Evolutionary conservation across 2,888 invertebrate species (phyloP).

Genomic region (Phyllotreta cruciferae): DNA sequence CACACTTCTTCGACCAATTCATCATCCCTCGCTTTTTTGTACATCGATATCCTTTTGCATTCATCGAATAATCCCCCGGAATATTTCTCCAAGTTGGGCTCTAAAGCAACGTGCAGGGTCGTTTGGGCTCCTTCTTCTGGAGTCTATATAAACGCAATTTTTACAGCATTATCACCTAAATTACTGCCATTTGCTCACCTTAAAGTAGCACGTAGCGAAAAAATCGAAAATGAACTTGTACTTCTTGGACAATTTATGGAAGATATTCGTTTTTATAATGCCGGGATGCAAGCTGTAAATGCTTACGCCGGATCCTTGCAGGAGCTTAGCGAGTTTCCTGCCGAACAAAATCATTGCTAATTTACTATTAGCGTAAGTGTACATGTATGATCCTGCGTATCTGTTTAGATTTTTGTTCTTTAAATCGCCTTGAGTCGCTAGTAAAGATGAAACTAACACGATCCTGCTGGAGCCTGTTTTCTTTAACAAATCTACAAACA

Average conservation of each 20-base stretch:
- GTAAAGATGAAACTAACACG: slow-evolving; percentile 48
- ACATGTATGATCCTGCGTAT: slow-evolving; percentile 19
- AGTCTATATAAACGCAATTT: slow-evolving; percentile 29
- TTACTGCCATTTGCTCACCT: neutral
- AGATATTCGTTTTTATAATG: slow-evolving; percentile 40
- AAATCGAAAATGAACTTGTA: neutral
- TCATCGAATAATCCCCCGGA: slow-evolving; percentile 42
- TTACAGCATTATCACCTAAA: neutral
- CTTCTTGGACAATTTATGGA: neutral
- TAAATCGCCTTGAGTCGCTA: slow-evolving; percentile 40
- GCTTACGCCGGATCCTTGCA: slow-evolving; percentile 43
- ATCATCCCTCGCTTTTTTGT: slow-evolving; percentile 28
- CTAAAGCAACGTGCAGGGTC: slow-evolving; percentile 38
- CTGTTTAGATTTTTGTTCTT: slow-evolving; percentile 41
- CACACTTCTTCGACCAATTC: slow-evolving; percentile 34
- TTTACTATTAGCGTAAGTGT: slow-evolving; percentile 45
- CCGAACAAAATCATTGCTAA: slow-evolving; percentile 50
- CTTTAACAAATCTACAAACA: slow-evolving; percentile 62
- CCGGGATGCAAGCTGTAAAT: slow-evolving; percentile 51
- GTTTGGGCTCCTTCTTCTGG: slow-evolving; percentile 44
- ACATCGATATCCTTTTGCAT: slow-evolving; percentile 33
- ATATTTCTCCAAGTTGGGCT: slow-evolving; percentile 39
- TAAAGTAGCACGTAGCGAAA: neutral
- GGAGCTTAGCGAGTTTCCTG: slow-evolving; percentile 44
- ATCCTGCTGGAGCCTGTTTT: slow-evolving; percentile 47